Evolutionary conservation across 2,888 invertebrate genomes (phyloP).

Genomic region (Andrena camellia): DNA sequence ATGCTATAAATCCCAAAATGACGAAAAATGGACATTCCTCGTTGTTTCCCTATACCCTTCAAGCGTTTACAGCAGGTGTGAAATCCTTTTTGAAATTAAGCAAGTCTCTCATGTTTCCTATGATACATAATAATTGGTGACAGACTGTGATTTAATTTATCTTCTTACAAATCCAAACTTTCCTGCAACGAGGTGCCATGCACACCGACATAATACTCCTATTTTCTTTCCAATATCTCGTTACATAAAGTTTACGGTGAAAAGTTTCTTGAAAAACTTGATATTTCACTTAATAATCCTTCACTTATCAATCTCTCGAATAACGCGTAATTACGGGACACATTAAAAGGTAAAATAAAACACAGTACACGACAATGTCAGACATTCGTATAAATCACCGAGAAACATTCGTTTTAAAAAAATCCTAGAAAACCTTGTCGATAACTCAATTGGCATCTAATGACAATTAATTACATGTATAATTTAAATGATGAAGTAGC

Average conservation of each 20-base stretch:
- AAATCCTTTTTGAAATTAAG: background rate
- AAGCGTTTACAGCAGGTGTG: background rate
- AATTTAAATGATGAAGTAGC: background rate
- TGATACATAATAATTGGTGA: background rate
- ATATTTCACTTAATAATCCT: no score
- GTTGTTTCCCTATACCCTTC: no score
- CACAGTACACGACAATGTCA: no score
- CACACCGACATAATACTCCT: no score
- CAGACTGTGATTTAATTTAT: background rate
- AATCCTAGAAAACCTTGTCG: background rate
- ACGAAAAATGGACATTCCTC: no score
- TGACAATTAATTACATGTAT: background rate
- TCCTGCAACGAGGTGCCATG: background rate
- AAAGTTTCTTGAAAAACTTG: background rate
- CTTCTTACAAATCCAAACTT: background rate
- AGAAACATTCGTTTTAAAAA: no score
- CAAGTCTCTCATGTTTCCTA: background rate
- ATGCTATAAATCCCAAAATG: no score
- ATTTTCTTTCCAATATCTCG: background rate
- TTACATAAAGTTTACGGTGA: background rate
- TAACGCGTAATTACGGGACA: no score
- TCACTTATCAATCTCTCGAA: no score
- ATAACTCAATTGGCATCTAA: background rate
- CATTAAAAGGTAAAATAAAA: no score
- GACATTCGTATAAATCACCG: no score